Evolutionary conservation across 2,888 invertebrate genomes (phyloP).

Genomic region (Pandemis corylana): DNA sequence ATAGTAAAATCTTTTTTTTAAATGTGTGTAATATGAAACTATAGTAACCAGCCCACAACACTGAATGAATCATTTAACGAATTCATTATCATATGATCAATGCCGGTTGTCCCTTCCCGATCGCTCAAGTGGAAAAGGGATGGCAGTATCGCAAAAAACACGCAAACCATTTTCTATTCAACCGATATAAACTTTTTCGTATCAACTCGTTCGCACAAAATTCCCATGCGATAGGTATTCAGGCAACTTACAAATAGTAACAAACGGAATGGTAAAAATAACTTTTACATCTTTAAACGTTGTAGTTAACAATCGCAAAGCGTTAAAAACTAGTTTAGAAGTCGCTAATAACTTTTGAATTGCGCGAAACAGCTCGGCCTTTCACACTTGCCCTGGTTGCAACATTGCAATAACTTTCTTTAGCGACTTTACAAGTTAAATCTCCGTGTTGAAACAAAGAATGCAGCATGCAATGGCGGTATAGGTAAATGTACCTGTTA

Average conservation of each 20-base stretch:
- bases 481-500: slow-evolving; percentile 68
- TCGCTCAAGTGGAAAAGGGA: not conserved
- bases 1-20: not conserved
- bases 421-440: slow-evolving; percentile 9
- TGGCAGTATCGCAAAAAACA: not conserved
- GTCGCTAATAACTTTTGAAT: not conserved
- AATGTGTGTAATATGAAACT: not conserved
- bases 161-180: not conserved
- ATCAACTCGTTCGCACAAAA: not conserved
- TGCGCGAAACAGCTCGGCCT: slow-evolving; percentile 2
- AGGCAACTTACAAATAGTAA: not conserved
- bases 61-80: not conserved
- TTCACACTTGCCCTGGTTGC: slow-evolving; percentile 21
- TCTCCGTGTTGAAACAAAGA: slow-evolving; percentile 28
- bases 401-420: slow-evolving; percentile 14
- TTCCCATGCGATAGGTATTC: not conserved
- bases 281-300: not conserved
- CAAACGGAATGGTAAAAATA: not conserved
- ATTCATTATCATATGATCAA: not conserved
- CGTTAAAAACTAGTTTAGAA: slow-evolving; percentile 9
- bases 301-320: not conserved
- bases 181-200: not conserved
- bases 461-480: slow-evolving; percentile 39
- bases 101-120: not conserved
- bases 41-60: slow-evolving; percentile 5